Percentiles rank a stretch among this genome's conserved stretches.
phyloP scores from a whole-genome alignment of 2,113 vertebrate species.

The Pavo muticus region DNA sequence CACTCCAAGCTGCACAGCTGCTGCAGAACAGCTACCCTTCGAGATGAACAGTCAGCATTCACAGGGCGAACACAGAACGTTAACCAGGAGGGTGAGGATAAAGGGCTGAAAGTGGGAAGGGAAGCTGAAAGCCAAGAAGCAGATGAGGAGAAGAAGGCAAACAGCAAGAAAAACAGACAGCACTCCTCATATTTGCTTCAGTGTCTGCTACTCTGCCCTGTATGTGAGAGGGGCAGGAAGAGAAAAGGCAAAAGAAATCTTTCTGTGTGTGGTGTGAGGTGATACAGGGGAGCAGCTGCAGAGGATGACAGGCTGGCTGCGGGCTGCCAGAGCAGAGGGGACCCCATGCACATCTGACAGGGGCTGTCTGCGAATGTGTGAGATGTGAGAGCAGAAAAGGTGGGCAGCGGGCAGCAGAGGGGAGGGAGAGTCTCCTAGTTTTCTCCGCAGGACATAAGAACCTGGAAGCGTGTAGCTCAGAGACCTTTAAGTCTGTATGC shows the following conservation, averaged over 20 bases:
- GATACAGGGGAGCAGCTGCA: accelerated
- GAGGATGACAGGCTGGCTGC: not conserved
- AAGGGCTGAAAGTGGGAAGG: not conserved
- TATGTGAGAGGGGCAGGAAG: not conserved
- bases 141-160: not conserved
- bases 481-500: not conserved
- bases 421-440: not conserved
- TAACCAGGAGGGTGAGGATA: not conserved
- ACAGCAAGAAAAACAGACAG: not conserved
- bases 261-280: too few species aligned
- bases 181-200: not conserved
- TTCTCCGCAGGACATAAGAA: not conserved
- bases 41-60: not conserved
- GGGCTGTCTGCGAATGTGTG: accelerated
- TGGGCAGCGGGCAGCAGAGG: not conserved
- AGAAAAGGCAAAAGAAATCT: not conserved
- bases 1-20: not conserved
- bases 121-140: not conserved
- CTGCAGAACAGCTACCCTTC: not conserved
- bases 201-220: not conserved
- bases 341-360: not conserved
- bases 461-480: not conserved
- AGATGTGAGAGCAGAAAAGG: not conserved
- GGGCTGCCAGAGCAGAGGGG: too few species aligned
- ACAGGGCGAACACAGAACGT: not conserved